A percentile compares a stretch with the other conserved stretches of the same genome.
phyloP scores from a whole-genome alignment of 2,113 vertebrate species.

The Rhagologus leucostigma region DNA sequence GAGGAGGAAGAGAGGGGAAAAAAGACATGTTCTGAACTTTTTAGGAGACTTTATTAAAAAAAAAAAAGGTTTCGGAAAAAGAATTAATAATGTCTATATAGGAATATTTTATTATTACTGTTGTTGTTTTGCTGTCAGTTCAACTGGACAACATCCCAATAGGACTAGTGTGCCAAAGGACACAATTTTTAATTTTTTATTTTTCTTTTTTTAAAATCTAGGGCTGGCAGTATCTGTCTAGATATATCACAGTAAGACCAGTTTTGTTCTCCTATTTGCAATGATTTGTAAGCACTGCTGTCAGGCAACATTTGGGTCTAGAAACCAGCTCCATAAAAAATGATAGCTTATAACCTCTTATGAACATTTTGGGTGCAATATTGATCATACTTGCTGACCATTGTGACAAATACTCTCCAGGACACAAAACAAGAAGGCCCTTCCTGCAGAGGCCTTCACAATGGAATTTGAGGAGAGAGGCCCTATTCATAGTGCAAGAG shows the following conservation, averaged over 20 bases:
- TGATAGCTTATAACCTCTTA: background rate
- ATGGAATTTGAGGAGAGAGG: background rate
- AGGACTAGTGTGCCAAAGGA: background rate
- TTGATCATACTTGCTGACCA: background rate
- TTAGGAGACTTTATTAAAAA: background rate
- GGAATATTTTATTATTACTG: background rate
- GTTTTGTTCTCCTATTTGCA: background rate
- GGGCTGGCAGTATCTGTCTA: background rate
- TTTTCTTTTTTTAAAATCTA: background rate
- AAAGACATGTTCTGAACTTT: background rate
- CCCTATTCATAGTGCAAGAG: background rate
- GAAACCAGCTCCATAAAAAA: background rate
- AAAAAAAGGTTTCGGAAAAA: background rate
- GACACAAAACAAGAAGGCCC: background rate
- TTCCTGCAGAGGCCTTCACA: background rate
- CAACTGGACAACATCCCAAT: background rate
- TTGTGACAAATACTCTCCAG: background rate
- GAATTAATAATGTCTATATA: background rate
- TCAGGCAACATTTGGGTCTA: background rate
- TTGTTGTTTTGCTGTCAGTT: background rate
- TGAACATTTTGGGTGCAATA: background rate
- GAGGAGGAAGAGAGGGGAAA: background rate
- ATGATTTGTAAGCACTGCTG: background rate
- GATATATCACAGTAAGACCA: background rate
- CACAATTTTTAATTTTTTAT: background rate